Evolutionary conservation across 2,113 vertebrate species (phyloP), one percentile per base, ranked within the genome.

Genomic region (Climacteris rufus): DNA sequence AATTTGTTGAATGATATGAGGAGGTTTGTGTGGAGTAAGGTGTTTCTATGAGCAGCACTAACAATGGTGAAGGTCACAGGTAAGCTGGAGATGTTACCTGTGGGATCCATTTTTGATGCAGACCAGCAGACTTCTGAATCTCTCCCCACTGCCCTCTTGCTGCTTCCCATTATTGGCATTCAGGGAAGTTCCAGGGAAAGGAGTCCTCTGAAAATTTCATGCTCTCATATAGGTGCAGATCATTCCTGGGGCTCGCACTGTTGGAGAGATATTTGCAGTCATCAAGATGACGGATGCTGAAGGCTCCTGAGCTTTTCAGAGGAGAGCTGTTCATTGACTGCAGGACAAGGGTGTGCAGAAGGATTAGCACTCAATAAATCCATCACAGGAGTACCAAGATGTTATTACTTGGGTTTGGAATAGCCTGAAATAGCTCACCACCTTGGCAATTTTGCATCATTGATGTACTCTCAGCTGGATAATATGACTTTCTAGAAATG

Each of bases 281-380:
- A 70, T 88, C n/a, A 15, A 4, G 68, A 37, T 63, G 91, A 83
- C 0, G 16, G 69, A 91, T 94, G 64, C 59, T 49, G 44, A 78
- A 87, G 81, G 47, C 77, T 94, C 27, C 87, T 12, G 47, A 74
- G 82, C 59, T 74, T 80, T 53, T 53, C 39, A n/a, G 64, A 44
- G 80, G 45, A 83, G 75, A 94, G 63, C 60, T 80, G 30, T 56
- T 88, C 64, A 33, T 15, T 89, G 80, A 66, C 66, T 92, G 75
- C 79, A 83, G 83, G 93, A 82, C 57, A 54, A 75, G 15, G 59
- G 19, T 66, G 37, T 83, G 42, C 39, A 65, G 87, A 22, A 69
- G 90, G 75, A 88, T 89, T 93, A 79, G 30, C 63, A 50, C 70
- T 72, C 15, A 8, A 86, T 87, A 92, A 94, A 94, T 95, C 88